Evolutionary conservation across 2,797 vertebrate species (phyloP).

Genomic region (Odontamblyopus rebecca): DNA sequence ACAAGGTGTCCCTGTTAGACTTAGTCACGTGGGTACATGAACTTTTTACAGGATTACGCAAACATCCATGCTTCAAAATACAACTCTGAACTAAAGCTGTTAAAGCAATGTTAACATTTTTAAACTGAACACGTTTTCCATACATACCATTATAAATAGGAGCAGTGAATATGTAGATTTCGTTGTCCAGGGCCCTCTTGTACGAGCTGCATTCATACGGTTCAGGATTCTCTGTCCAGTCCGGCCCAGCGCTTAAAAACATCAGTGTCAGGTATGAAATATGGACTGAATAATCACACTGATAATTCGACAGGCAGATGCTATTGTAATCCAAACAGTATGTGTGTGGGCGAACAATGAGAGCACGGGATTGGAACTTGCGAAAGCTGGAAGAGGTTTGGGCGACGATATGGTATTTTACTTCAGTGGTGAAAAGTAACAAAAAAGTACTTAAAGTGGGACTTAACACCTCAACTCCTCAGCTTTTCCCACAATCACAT

Average conservation of each 20-base stretch:
- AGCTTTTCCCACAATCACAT: too few species aligned
- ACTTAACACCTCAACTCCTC: too few species aligned
- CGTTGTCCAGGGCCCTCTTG: conserved; percentile 96
- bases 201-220: conserved; percentile 97
- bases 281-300: conserved; percentile 32
- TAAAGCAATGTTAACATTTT: too few species aligned
- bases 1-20: too few species aligned
- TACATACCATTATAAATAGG: conserved; percentile 92
- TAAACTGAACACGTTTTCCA: conserved; percentile 3
- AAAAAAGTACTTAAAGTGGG: too few species aligned
- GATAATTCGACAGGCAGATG: conserved; percentile 26
- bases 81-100: too few species aligned
- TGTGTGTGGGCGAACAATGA: conserved; percentile 35
- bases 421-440: too few species aligned
- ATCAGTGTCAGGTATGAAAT: conserved; percentile 29
- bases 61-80: too few species aligned
- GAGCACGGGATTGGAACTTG: conserved; percentile 39
- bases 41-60: too few species aligned
- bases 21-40: too few species aligned
- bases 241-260: conserved; percentile 86
- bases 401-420: conserved; percentile 7
- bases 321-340: conserved; percentile 31
- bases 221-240: conserved; percentile 92
- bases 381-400: conserved; percentile 36
- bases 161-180: conserved; percentile 96